A percentile compares a stretch with the other conserved stretches of the same genome.
Evolutionary conservation across 2,888 invertebrate genomes (phyloP).

Genomic region (Chesias legatella): DNA sequence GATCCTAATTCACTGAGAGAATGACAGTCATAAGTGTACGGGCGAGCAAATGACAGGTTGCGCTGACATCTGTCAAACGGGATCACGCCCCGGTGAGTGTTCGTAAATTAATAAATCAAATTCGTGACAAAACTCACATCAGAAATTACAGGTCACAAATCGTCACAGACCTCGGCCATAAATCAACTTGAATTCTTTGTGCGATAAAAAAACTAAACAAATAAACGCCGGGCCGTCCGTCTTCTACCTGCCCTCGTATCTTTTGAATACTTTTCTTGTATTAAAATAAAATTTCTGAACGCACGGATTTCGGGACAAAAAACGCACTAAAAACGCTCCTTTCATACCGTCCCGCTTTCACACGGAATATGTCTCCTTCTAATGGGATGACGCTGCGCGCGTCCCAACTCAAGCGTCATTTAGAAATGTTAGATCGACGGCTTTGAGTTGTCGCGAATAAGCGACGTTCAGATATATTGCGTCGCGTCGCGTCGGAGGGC

Average conservation of each 20-base stretch:
- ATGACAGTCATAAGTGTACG: slow-evolving; percentile 35
- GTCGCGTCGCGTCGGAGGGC: no score
- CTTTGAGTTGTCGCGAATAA: slow-evolving; percentile 38
- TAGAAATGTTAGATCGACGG: slow-evolving; percentile 47
- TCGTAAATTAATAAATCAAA: slow-evolving; percentile 75
- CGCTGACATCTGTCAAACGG: slow-evolving; percentile 59
- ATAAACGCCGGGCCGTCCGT: slow-evolving; percentile 63
- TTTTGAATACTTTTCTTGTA: slow-evolving; percentile 77
- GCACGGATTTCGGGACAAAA: slow-evolving; percentile 74
- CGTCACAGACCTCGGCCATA: slow-evolving; percentile 71
- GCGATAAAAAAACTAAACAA: slow-evolving; percentile 72
- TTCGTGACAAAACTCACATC: slow-evolving; percentile 77
- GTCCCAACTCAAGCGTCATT: slow-evolving; percentile 52
- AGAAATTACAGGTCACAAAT: slow-evolving; percentile 78
- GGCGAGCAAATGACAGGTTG: slow-evolving; percentile 56
- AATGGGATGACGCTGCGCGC: slow-evolving; percentile 51
- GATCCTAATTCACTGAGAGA: slow-evolving; percentile 30
- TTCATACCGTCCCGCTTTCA: slow-evolving; percentile 43
- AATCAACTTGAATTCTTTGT: slow-evolving; percentile 75
- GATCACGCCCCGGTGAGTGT: slow-evolving; percentile 51
- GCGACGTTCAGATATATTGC: slow-evolving; percentile 21
- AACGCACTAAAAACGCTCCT: slow-evolving; percentile 73
- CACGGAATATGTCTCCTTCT: slow-evolving; percentile 38
- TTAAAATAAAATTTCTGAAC: slow-evolving; percentile 77
- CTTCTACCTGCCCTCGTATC: slow-evolving; percentile 76